These are phyloP conservation scores for Xylota segnis DNA, from an alignment of 2,888 invertebrate genomes.

Conservation along the genomic window DNA sequence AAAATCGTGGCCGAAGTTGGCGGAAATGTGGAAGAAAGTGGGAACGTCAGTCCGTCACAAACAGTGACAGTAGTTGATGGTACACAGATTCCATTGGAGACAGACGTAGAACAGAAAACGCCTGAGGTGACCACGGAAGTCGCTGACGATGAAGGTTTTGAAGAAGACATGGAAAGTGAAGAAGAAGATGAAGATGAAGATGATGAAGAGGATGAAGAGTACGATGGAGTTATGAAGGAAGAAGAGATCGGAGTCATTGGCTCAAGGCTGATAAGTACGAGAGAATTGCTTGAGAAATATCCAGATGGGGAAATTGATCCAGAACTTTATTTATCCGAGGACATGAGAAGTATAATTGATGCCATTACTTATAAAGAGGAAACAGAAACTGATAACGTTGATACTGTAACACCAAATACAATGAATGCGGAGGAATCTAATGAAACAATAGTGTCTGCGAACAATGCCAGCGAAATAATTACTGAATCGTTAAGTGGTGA, in stretches of 20 bases:
- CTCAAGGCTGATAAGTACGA: neutral
- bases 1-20: slow-evolving; percentile 67
- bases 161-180: slow-evolving; percentile 20
- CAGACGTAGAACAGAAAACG: neutral
- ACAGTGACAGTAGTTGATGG: slow-evolving; percentile 87
- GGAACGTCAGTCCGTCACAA: slow-evolving; percentile 78
- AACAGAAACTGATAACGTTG: neutral
- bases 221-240: slow-evolving; percentile 77
- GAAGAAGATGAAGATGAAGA: slow-evolving; percentile 60
- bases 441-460: neutral
- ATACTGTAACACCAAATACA: neutral
- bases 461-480: slow-evolving; percentile 15
- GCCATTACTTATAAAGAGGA: too few species aligned
- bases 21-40: slow-evolving; percentile 36
- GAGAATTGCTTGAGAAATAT: too few species aligned
- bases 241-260: neutral
- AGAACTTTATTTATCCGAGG: too few species aligned
- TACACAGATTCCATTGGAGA: slow-evolving; percentile 85
- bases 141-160: slow-evolving; percentile 25
- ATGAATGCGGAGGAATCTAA: neutral
- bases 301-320: too few species aligned
- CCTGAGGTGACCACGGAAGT: neutral
- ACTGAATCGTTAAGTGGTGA: slow-evolving; percentile 11
- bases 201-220: slow-evolving; percentile 79
- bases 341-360: too few species aligned